Evolutionary conservation across 1,140 invertebrate species (phyloP), one percentile per base, ranked within the genome.

Genomic region (Zaprionus kolodkinae): DNA sequence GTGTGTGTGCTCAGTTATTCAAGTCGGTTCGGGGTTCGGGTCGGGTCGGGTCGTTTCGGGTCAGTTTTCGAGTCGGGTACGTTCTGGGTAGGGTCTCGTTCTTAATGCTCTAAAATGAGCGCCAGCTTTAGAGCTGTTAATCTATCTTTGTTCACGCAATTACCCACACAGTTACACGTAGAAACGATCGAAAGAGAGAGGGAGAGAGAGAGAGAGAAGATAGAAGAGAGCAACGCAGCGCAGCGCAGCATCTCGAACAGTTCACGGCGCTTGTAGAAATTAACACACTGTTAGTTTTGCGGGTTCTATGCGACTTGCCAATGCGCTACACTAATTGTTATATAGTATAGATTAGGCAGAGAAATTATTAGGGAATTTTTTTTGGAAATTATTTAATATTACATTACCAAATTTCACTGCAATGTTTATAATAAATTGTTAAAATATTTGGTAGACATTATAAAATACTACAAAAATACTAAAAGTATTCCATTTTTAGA

Each of bases 81-180:
- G 45, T 25, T 36, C 35, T 57, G 27, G 27, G 27, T 30, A 30
- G 6, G 36, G 43, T 40, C 25, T 35, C 11, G 27, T 17, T 21
- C 64, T 79, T 43, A 71, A 70, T 60, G 15, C 59, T 11, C 33
- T 6, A 61, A 61, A 62, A 65, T 69, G 75, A 90, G 85, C 85
- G 85, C 85, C 85, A 76, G 86, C 78, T 85, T 85, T 78, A 89
- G 66, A 15, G 40, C 71, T 79, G 86, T 79, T 85, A 89, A 90
- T 89, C 72, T 72, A 66, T 74, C 64, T 67, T 59, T 60, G 76
- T 76, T 89, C 84, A 81, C 85, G 81, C 85, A 76, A 89, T 85
- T 89, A 84, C 76, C 48, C 76, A 79, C 67, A 78, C 75, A 45
- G 67, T 55, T 56, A 45, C 61, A 59, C 5, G 25, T 57, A 54